Conservation (phyloP, 2,888 invertebrate genomes). For the Tenodera sinensis region DNA sequence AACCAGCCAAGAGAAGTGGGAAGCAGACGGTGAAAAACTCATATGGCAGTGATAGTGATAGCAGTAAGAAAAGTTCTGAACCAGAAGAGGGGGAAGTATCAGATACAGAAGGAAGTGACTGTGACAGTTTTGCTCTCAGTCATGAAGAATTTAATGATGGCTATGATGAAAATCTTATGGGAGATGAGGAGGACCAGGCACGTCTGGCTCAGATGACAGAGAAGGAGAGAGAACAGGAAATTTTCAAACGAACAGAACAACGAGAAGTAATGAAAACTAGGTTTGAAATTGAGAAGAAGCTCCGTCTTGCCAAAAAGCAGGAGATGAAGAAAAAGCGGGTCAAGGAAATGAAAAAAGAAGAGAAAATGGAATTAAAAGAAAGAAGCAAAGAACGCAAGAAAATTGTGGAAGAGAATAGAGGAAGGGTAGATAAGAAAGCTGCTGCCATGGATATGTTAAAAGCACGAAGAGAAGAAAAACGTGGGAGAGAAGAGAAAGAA, state of each 20-base stretch:
- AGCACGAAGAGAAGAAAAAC: constrained; percentile 86
- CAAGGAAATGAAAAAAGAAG: constrained; percentile 46
- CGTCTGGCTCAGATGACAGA: constrained; percentile 90
- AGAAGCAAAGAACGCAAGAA: constrained; percentile 81
- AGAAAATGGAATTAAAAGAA: constrained; percentile 66
- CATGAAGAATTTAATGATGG: constrained; percentile 94
- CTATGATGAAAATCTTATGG: constrained; percentile 94
- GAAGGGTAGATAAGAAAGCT: constrained; percentile 76
- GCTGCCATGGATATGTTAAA: constrained; percentile 91
- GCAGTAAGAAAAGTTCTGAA: constrained; percentile 60
- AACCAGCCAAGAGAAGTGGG: constrained; percentile 44
- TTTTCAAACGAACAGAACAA: constrained; percentile 93
- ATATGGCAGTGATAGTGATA: too few species aligned
- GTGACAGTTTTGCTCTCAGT: constrained; percentile 60
- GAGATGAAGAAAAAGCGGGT: constrained; percentile 60
- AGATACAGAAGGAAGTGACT: constrained; percentile 59
- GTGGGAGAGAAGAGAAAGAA: constrained; percentile 59
- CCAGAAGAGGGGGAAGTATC: constrained; percentile 89
- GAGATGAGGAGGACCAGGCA: constrained; percentile 91
- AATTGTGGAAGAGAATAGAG: constrained; percentile 82
- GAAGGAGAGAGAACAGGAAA: constrained; percentile 94
- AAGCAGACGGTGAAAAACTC: constrained; percentile 40
- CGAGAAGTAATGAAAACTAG: constrained; percentile 89
- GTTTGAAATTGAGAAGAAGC: constrained; percentile 95
- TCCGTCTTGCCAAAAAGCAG: constrained; percentile 76